phyloP scores from a whole-genome alignment of 2,113 vertebrate species.

The Diphyllodes magnificus region DNA sequence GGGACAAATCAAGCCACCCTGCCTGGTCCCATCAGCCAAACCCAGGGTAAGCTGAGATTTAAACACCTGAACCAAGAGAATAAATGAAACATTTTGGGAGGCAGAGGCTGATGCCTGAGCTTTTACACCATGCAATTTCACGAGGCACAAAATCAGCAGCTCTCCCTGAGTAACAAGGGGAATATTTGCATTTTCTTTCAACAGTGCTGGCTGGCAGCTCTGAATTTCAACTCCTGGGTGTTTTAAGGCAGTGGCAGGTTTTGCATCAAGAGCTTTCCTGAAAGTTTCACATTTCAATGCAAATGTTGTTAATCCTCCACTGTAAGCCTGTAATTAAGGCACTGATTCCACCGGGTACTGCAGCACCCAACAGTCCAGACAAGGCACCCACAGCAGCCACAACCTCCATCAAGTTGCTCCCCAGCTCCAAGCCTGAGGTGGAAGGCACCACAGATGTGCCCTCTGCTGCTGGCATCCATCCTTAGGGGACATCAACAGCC shows the following conservation, averaged over 20 bases:
- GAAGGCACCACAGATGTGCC: neutral
- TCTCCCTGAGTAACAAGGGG: neutral
- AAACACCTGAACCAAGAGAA: neutral
- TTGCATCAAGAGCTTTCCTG: neutral
- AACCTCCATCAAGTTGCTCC: neutral
- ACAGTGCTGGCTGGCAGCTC: neutral
- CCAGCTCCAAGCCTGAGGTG: neutral
- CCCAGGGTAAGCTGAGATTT: neutral
- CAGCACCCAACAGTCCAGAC: neutral
- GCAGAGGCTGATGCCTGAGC: neutral
- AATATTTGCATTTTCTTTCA: conserved; percentile 39
- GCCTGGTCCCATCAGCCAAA: neutral
- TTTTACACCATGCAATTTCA: neutral
- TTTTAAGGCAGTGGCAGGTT: neutral
- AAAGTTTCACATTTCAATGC: neutral
- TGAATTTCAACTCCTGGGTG: neutral
- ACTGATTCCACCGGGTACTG: neutral
- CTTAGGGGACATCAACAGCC: neutral
- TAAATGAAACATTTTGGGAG: neutral
- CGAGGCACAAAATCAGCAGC: neutral
- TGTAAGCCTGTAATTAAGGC: neutral
- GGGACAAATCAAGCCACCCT: neutral
- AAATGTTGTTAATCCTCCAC: conserved; percentile 13
- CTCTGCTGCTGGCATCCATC: neutral
- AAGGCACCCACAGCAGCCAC: neutral